Percentiles rank a stretch among this genome's conserved stretches.
Conservation (phyloP, 2,113 vertebrate species). For the Pongo pygmaeus region DNA sequence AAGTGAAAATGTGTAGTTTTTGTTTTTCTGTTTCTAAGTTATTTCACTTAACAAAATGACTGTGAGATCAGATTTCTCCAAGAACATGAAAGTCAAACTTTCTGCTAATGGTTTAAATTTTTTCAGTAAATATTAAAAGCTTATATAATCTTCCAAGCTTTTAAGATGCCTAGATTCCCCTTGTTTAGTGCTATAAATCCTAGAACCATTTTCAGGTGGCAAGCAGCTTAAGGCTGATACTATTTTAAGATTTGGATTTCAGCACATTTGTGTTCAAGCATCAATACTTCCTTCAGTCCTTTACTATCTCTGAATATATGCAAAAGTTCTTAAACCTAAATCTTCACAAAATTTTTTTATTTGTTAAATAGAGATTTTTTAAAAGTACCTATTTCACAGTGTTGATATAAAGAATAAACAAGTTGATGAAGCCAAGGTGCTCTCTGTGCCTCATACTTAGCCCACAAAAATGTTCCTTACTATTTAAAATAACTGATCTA, state of each 20-base stretch:
- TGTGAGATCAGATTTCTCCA: neutral
- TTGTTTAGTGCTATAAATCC: neutral
- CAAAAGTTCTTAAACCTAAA: neutral
- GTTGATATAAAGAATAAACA: neutral
- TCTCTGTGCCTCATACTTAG: neutral
- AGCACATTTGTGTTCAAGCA: neutral
- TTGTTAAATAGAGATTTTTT: neutral
- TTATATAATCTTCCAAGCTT: neutral
- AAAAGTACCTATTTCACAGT: neutral
- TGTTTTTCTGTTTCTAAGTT: no score
- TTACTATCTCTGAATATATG: neutral
- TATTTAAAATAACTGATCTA: constrained; percentile 61
- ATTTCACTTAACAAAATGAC: no score
- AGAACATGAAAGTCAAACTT: neutral
- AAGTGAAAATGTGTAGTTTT: no score
- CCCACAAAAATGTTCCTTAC: neutral
- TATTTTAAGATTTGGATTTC: neutral
- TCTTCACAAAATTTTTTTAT: neutral
- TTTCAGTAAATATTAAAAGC: constrained; percentile 20
- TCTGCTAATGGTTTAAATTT: neutral
- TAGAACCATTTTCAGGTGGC: neutral
- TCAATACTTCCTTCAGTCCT: neutral
- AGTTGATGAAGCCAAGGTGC: neutral
- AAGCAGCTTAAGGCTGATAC: neutral
- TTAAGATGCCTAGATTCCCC: neutral